These are phyloP conservation scores for Acleris sparsana DNA, from an alignment of 2,888 invertebrate species.

Conservation along the genomic window DNA sequence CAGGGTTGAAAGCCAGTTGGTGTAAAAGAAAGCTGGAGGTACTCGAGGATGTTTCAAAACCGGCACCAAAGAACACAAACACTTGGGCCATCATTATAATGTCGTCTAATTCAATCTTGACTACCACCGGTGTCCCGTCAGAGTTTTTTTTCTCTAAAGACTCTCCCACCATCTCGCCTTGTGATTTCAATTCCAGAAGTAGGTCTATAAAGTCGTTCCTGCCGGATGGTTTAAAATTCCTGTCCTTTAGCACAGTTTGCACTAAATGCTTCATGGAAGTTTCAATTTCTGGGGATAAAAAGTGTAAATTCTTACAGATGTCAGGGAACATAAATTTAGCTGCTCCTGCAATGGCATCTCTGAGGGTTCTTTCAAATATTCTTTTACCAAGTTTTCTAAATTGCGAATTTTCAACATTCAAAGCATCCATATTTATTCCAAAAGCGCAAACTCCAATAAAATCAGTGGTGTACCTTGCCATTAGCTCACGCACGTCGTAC, in stretches of 20 bases:
- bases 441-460: slow-evolving; percentile 75
- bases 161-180: slow-evolving; percentile 67
- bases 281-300: slow-evolving; percentile 63
- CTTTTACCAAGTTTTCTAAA: slow-evolving; percentile 68
- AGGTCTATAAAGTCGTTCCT: slow-evolving; percentile 74
- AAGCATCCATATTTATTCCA: slow-evolving; percentile 68
- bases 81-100: slow-evolving; percentile 68
- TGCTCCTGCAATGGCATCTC: slow-evolving; percentile 56
- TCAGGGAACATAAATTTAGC: slow-evolving; percentile 67
- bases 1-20: slow-evolving; percentile 72
- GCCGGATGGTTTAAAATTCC: slow-evolving; percentile 63
- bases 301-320: slow-evolving; percentile 58
- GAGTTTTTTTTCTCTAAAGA: slow-evolving; percentile 62
- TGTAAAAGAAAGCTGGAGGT: slow-evolving; percentile 77
- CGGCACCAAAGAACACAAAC: slow-evolving; percentile 77
- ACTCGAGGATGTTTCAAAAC: slow-evolving; percentile 80
- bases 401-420: slow-evolving; percentile 66
- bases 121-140: slow-evolving; percentile 61
- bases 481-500: slow-evolving; percentile 69
- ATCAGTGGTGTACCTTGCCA: slow-evolving; percentile 75
- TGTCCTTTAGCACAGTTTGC: slow-evolving; percentile 56
- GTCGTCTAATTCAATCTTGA: slow-evolving; percentile 64
- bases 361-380: slow-evolving; percentile 62
- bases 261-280: slow-evolving; percentile 58
- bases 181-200: slow-evolving; percentile 64